Evolutionary conservation across 2,113 vertebrate genomes (phyloP).

Genomic region (Alces alces): DNA sequence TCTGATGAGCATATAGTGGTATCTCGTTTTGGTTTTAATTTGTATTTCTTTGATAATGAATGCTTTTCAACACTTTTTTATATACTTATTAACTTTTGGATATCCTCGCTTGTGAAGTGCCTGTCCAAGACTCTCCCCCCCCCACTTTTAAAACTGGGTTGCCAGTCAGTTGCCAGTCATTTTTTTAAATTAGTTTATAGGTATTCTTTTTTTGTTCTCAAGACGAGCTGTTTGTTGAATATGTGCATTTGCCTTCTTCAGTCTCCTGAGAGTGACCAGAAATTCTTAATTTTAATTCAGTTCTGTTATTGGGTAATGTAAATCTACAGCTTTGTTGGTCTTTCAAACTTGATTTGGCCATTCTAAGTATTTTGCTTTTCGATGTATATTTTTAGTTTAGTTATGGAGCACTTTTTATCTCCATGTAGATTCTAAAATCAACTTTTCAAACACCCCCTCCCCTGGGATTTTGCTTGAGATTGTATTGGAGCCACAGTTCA

Average conservation of each 20-base stretch:
- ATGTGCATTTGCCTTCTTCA: background rate
- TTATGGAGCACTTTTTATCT: background rate
- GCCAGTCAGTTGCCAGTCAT: background rate
- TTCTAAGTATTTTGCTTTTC: background rate
- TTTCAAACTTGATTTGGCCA: background rate
- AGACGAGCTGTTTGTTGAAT: background rate
- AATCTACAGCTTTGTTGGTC: background rate
- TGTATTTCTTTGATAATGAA: background rate
- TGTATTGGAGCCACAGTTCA: background rate
- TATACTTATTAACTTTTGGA: background rate
- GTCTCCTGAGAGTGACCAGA: background rate
- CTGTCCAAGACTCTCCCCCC: background rate
- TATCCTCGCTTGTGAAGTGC: background rate
- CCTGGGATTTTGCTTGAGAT: background rate
- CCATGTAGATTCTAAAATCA: background rate
- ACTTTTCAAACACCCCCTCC: background rate
- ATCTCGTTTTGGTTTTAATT: background rate
- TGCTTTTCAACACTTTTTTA: background rate
- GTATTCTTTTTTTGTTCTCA: background rate
- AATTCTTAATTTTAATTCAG: background rate
- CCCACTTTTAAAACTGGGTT: rapidly evolving
- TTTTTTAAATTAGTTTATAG: background rate
- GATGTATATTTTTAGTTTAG: background rate
- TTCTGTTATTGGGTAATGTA: background rate
- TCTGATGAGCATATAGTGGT: background rate